Conservation (phyloP, 2,888 invertebrate species). For the Hydriomena furcata region DNA sequence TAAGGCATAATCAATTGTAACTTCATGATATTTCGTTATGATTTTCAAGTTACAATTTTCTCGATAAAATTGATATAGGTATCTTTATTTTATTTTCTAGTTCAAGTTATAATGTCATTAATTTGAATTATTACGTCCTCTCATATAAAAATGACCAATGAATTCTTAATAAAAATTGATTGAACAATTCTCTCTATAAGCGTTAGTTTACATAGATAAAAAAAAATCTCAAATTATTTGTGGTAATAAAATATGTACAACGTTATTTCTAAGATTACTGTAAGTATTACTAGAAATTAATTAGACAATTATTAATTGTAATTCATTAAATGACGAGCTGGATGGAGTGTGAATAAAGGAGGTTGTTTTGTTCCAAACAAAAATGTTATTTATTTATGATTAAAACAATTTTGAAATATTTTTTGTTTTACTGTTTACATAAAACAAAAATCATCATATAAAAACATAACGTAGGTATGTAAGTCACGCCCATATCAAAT, state of each 20-base stretch:
- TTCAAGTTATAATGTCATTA: no score
- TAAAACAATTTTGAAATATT: slow-evolving; percentile 82
- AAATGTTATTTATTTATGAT: slow-evolving; percentile 83
- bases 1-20: no score
- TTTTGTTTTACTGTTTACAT: slow-evolving; percentile 30
- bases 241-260: slow-evolving; percentile 82
- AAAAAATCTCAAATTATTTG: slow-evolving; percentile 81
- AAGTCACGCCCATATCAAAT: no score
- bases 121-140: slow-evolving; percentile 7
- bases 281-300: slow-evolving; percentile 83
- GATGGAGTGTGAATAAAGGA: slow-evolving; percentile 81
- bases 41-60: neutral
- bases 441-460: no score
- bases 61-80: no score
- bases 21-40: no score
- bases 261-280: slow-evolving; percentile 77
- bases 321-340: slow-evolving; percentile 77
- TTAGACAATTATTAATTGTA: slow-evolving; percentile 78
- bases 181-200: slow-evolving; percentile 79
- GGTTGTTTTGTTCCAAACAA: slow-evolving; percentile 83
- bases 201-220: slow-evolving; percentile 70
- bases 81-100: neutral
- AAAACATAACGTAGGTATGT: no score
- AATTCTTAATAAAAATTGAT: slow-evolving; percentile 57
- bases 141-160: slow-evolving; percentile 65